Conservation (phyloP, 2,888 invertebrate genomes). For the Euclidia mi region DNA sequence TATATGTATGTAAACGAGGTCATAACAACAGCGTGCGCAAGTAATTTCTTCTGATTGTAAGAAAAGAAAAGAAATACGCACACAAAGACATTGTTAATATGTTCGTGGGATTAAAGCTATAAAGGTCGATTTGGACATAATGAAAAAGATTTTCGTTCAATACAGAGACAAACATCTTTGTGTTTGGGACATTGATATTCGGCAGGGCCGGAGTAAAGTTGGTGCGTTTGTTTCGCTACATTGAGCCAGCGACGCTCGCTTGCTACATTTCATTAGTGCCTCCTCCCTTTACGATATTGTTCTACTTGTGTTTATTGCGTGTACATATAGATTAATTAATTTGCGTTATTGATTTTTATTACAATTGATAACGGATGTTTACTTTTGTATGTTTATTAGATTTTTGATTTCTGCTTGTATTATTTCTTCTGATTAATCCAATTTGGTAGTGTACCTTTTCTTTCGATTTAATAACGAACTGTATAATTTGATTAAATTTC, state of each 20-base stretch:
- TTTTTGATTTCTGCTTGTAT: constrained; percentile 6
- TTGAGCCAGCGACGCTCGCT: constrained; percentile 75
- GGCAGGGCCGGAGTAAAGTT: constrained; percentile 67
- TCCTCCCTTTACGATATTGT: constrained; percentile 74
- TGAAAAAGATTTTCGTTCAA: constrained; percentile 58
- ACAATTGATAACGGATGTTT: constrained; percentile 48
- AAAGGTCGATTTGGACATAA: constrained; percentile 52
- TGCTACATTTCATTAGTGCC: constrained; percentile 86
- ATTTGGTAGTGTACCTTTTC: too few species aligned
- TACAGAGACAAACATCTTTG: constrained; percentile 60
- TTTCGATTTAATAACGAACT: too few species aligned
- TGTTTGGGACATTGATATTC: constrained; percentile 70
- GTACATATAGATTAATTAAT: constrained; percentile 81
- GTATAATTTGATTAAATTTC: too few species aligned
- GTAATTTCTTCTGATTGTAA: constrained; percentile 30
- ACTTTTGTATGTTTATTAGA: constrained; percentile 22
- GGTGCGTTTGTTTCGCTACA: constrained; percentile 83
- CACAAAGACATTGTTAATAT: constrained; percentile 21
- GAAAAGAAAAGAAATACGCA: constrained; percentile 31
- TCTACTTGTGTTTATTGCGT: constrained; percentile 74
- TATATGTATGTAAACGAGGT: constrained; percentile 35
- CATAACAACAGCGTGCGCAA: constrained; percentile 29
- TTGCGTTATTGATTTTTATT: constrained; percentile 75
- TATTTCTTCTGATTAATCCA: too few species aligned
- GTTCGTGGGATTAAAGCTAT: constrained; percentile 43